Conservation (phyloP, 2,888 invertebrate species). For the Ochropleura leucogaster region DNA sequence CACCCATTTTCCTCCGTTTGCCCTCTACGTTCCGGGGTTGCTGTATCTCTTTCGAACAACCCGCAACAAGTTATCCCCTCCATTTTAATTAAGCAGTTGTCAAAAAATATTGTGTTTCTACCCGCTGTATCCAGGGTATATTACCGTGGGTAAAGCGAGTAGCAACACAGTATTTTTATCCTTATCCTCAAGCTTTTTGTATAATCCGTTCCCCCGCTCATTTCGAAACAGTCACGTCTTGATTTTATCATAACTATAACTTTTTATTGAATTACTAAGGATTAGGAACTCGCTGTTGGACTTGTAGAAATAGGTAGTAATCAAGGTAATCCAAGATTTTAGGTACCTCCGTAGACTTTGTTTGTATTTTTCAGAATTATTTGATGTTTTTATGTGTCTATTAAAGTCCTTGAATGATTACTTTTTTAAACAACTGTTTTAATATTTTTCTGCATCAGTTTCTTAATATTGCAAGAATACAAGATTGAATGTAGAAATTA, state of each 20-base stretch:
- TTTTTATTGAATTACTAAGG: constrained; percentile 55
- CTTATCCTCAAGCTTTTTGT: constrained; percentile 7
- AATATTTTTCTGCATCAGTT: no score
- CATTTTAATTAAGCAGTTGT: background rate
- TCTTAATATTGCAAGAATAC: no score
- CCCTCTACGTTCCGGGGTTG: no score
- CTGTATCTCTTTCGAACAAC: no score
- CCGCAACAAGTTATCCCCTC: background rate
- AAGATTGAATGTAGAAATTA: no score
- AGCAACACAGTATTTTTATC: constrained; percentile 7
- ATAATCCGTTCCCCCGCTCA: background rate
- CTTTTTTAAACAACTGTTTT: no score
- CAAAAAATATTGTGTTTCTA: no score
- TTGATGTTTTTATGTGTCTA: no score
- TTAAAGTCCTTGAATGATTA: no score
- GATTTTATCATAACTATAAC: constrained; percentile 56
- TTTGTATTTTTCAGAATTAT: no score
- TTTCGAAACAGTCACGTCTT: constrained; percentile 48
- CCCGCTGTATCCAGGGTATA: no score
- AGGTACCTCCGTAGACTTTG: background rate
- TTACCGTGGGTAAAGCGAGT: background rate
- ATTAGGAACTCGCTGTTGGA: constrained; percentile 27
- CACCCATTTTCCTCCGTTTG: no score
- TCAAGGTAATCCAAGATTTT: constrained; percentile 31
- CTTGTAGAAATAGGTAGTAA: constrained; percentile 35